These are phyloP conservation scores for Troides oblongomaculatus DNA, from an alignment of 2,888 invertebrate genomes.

Conservation along the genomic window DNA sequence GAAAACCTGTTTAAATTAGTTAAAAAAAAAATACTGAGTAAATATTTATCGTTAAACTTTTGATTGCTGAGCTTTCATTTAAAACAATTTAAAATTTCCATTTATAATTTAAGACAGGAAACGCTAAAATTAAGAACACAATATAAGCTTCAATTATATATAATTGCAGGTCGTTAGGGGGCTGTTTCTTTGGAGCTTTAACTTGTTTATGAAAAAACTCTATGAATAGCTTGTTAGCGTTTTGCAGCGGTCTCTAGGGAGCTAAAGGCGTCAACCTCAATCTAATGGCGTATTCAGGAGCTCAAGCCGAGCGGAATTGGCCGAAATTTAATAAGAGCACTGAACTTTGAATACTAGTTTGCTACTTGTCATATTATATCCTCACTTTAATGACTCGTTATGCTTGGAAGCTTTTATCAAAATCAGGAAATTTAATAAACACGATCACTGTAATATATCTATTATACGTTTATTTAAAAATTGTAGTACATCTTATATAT, in stretches of 20 bases:
- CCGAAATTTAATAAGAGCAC: not conserved
- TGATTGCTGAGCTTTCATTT: constrained; percentile 13
- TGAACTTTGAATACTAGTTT: not conserved
- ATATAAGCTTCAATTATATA: constrained; percentile 58
- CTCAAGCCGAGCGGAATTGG: constrained; percentile 36
- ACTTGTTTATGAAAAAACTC: constrained; percentile 62
- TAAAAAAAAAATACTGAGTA: not conserved
- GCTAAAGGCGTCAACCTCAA: constrained; percentile 49
- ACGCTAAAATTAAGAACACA: constrained; percentile 36
- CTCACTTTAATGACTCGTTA: not conserved
- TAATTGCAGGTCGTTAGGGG: constrained; percentile 63
- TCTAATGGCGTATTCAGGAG: constrained; percentile 31
- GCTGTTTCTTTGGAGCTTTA: constrained; percentile 55
- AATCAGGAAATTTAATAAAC: no score
- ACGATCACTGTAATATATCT: no score
- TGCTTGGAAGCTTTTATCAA: not conserved
- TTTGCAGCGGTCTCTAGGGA: constrained; percentile 60
- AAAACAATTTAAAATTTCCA: constrained; percentile 39
- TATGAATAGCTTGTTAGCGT: constrained; percentile 72
- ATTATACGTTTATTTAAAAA: no score
- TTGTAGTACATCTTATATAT: no score
- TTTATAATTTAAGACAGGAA: constrained; percentile 39
- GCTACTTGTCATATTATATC: not conserved
- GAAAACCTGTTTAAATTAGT: not conserved
- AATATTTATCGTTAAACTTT: not conserved